Percentiles rank a stretch among this genome's conserved stretches.
phyloP scores from a whole-genome alignment of 2,888 invertebrate species.

The Carcina quercana region DNA sequence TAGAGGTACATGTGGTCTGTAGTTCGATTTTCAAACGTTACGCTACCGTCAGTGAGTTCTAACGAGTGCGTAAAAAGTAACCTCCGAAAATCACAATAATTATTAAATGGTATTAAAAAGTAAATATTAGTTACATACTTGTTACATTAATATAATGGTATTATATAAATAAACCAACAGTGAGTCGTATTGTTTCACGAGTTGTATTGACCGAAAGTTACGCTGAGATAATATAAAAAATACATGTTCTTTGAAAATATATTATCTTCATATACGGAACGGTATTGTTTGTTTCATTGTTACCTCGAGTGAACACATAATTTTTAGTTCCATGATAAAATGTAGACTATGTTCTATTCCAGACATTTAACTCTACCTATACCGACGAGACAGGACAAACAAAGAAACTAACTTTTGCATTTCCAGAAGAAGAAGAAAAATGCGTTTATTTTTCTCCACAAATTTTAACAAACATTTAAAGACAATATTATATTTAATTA shows the following conservation, averaged over 20 bases:
- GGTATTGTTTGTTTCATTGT: conserved; percentile 39
- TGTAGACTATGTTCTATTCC: too few species aligned
- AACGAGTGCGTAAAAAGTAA: too few species aligned
- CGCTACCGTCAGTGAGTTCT: too few species aligned
- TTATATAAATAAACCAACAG: conserved; percentile 47
- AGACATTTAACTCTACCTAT: too few species aligned
- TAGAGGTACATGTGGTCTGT: too few species aligned
- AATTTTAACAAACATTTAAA: too few species aligned
- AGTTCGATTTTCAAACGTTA: too few species aligned
- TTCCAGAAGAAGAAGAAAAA: background rate
- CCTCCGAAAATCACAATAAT: conserved; percentile 71
- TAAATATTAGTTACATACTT: conserved; percentile 69
- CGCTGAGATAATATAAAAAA: conserved; percentile 53
- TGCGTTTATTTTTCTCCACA: background rate
- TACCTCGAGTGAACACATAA: too few species aligned
- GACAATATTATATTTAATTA: too few species aligned
- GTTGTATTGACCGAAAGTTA: conserved; percentile 67
- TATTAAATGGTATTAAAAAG: conserved; percentile 50
- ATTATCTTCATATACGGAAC: conserved; percentile 70
- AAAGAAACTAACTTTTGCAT: background rate
- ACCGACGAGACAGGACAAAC: too few species aligned
- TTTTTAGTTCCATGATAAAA: too few species aligned
- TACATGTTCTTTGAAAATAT: conserved; percentile 74
- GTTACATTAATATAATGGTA: conserved; percentile 58
- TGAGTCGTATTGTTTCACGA: conserved; percentile 64